Conservation (phyloP, 2,888 invertebrate genomes). For the Agrypnus murinus region DNA sequence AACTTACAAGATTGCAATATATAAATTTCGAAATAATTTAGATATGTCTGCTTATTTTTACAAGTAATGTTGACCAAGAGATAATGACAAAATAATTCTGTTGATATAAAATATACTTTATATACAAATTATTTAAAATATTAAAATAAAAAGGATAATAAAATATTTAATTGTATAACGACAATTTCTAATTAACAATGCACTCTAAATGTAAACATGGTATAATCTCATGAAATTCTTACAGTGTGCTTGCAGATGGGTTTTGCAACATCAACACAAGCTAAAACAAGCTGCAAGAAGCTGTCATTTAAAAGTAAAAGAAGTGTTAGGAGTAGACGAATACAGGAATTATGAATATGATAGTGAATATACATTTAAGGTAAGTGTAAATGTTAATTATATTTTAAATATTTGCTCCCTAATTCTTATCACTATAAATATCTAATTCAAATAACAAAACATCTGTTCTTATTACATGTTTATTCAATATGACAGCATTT, state of each 20-base stretch:
- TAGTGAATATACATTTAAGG: slow-evolving; percentile 75
- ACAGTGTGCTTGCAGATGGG: slow-evolving; percentile 77
- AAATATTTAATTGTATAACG: not conserved
- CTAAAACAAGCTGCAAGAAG: slow-evolving; percentile 72
- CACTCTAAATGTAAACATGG: slow-evolving; percentile 7
- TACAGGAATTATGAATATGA: slow-evolving; percentile 64
- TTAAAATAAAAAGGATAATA: no score
- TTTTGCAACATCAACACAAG: slow-evolving; percentile 83
- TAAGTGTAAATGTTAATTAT: slow-evolving; percentile 61
- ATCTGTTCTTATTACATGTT: no score
- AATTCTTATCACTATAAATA: no score
- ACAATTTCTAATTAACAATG: not conserved
- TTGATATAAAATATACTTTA: slow-evolving; percentile 12
- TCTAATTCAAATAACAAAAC: no score
- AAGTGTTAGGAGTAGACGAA: slow-evolving; percentile 62
- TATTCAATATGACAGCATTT: no score
- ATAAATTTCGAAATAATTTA: slow-evolving; percentile 41
- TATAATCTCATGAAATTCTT: slow-evolving; percentile 53
- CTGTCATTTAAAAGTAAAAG: slow-evolving; percentile 69
- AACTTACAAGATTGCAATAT: slow-evolving; percentile 38
- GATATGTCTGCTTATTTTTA: slow-evolving; percentile 35
- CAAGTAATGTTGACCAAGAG: slow-evolving; percentile 33
- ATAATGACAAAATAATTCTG: slow-evolving; percentile 26
- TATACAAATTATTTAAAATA: slow-evolving; percentile 8
- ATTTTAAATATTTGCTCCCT: no score